Conservation (phyloP, 1,140 invertebrate genomes). For the Vanessa tameamea region DNA sequence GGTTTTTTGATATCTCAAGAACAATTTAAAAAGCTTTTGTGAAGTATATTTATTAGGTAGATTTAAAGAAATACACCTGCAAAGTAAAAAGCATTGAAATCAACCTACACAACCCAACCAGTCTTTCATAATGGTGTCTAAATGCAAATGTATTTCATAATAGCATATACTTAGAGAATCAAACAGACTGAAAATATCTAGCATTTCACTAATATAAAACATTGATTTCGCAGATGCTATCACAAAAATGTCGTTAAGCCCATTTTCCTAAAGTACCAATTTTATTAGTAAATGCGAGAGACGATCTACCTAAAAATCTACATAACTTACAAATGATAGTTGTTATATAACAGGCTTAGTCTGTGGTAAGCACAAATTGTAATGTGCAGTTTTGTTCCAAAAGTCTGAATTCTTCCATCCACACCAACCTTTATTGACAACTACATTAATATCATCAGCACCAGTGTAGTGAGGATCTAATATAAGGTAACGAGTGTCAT, state of each 20-base stretch:
- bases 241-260: slow-evolving; percentile 23
- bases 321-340: slow-evolving; percentile 7
- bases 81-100: slow-evolving; percentile 22
- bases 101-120: slow-evolving; percentile 37
- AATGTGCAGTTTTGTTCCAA: slow-evolving; percentile 95
- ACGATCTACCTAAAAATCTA: background rate
- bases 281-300: slow-evolving; percentile 19
- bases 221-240: slow-evolving; percentile 10
- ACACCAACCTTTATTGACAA: slow-evolving; percentile 94
- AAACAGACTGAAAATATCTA: slow-evolving; percentile 23
- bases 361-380: slow-evolving; percentile 96
- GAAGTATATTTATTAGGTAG: background rate
- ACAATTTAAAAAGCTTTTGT: background rate
- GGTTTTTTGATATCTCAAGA: background rate
- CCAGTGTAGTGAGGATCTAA: slow-evolving; percentile 99
- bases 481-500: slow-evolving; percentile 93
- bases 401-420: slow-evolving; percentile 95
- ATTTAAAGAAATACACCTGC: slow-evolving; percentile 3
- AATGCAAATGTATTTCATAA: slow-evolving; percentile 9
- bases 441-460: slow-evolving; percentile 85
- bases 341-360: slow-evolving; percentile 70
- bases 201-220: slow-evolving; percentile 17
- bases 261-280: slow-evolving; percentile 12
- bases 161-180: background rate
- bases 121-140: slow-evolving; percentile 28